Evolutionary conservation across 1,140 invertebrate genomes (phyloP), one percentile per base, ranked within the genome.

Genomic region (Ectropis grisescens): DNA sequence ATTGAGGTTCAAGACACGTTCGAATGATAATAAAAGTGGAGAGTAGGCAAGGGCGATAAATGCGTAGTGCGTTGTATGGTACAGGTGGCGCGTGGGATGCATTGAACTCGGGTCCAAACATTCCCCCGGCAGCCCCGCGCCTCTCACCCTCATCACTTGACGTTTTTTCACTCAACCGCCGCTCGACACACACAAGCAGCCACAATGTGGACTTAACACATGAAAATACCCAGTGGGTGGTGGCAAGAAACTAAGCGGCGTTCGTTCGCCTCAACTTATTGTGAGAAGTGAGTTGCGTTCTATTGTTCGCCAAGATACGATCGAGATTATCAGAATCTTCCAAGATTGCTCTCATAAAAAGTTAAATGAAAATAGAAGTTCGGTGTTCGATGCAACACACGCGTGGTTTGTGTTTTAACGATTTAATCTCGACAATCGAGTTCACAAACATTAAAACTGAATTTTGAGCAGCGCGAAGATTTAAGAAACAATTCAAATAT

Each of bases 21-120:
- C n/a, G n/a, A n/a, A n/a, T n/a, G n/a, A n/a, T n/a, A n/a, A n/a
- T n/a, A n/a, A n/a, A n/a, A n/a, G n/a, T n/a, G n/a, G n/a, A n/a
- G n/a, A n/a, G n/a, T n/a, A n/a, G n/a, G n/a, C n/a, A n/a, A n/a
- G n/a, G n/a, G n/a, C n/a, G n/a, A n/a, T n/a, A n/a, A n/a, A n/a
- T n/a, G n/a, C n/a, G n/a, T n/a, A n/a, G n/a, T n/a, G n/a, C n/a
- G n/a, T n/a, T n/a, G n/a, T n/a, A n/a, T n/a, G n/a, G n/a, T 54
- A 67, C 68, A 72, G 68, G 65, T 72, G 62, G 55, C 56, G 48
- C 43, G 29, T 38, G 13, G 37, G 46, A 67, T 59, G 55, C 67
- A 52, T 62, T 69, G 65, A 72, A 72, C 65, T 48, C 56, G 29
- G 39, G 41, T 53, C 39, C 56, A 68, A 67, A 58, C 54, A 59